Base-by-base conservation (phyloP, 2,113 vertebrate genomes). In the Trematocara variabile region DNA sequence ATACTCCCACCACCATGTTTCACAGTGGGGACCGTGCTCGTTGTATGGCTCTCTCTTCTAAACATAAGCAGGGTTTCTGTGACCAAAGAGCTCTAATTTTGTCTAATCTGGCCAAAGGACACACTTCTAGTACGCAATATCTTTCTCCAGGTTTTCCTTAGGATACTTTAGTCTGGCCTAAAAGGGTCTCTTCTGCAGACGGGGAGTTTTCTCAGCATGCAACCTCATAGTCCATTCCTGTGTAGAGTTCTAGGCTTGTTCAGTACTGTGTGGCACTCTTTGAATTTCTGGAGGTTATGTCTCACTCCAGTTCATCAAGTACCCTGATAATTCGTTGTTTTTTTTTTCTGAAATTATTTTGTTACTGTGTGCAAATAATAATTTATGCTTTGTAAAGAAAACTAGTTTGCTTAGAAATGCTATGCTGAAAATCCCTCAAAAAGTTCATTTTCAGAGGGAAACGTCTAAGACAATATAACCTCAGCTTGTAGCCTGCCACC, bases 391-490 rank as follows among this genome's bases (percentile, higher is more conserved):
- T 4, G 9, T n/a, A 63, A 37, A 34, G 30, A 63, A 63, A 63
- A 63, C 30, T 37, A 7, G 33, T 37, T 37, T 37, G 16, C 11
- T 37, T 37, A 37, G 30, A 63, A 63, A 3, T 63, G 0, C 58
- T n/a, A 2, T 63, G 16, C 30, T 37, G 16, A 37, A 63, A 63
- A 63, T 63, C 58, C 16, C 16, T 37, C 30, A 63, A 37, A 37
- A 37, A n/a, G 30, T 63, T 34, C 30, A 41, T 82, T 86, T 79
- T 77, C 50, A 50, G 9, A 53, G 22, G 11, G 37, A 77, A 80
- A 65, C 22, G 2, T 81, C 12, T 48, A 73, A 13, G 5, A 52
- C 50, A 30, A 48, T n/a, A n/a, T 54, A 33, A 33, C 3, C 55
- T 58, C 55, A 58, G 55, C 55, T 33, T 58, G 55, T 33, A 58